Evolutionary conservation across 2,797 vertebrate species (phyloP), one percentile per base, ranked within the genome.

Genomic region (Phylloscopus collybita): DNA sequence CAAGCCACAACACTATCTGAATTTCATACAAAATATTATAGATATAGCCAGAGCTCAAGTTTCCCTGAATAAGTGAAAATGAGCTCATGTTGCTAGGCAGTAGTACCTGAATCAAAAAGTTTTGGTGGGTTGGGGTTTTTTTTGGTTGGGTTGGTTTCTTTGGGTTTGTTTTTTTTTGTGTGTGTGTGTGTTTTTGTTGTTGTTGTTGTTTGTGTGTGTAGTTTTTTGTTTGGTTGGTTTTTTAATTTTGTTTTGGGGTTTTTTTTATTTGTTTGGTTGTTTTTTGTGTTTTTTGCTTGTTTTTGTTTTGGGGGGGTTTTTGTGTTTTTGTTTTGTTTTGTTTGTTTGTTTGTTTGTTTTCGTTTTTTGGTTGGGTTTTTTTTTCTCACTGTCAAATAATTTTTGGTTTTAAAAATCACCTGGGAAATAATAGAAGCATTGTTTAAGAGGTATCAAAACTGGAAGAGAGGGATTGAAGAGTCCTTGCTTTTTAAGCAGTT

Each of bases 1-100:
- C 13, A 10, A 18, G 5, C 9, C 26, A n/a, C 5, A 9, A 5
- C 2, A 11, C 5, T 9, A 2, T 44, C 15, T 30, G 9, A 80
- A 73, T 49, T 5, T 6, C 22, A 3, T 23, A 6, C 4, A 49
- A 23, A 38, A 45, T 19, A 5, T 76, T 80, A 14, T 1, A 42
- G 26, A 10, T 26, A 18, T 6, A 53, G 19, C 8, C 32, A 44
- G 40, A 45, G 12, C 29, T 50, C 29, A 45, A 1, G 14, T 56
- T 74, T 42, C 40, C 18, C 23, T 44, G 22, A 51, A 8, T n/a
- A 30, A 30, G 3, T 21, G 38, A 53, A 12, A 27, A 26, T 3
- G 4, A 25, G 13, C 30, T 80, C 5, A 3, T 45, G 11, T 26
- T 59, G 15, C 16, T 47, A 13, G 25, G 27, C n/a, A 44, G 49